Base-by-base conservation (phyloP, 2,797 vertebrate genomes). In the Enteromius viviparus region DNA sequence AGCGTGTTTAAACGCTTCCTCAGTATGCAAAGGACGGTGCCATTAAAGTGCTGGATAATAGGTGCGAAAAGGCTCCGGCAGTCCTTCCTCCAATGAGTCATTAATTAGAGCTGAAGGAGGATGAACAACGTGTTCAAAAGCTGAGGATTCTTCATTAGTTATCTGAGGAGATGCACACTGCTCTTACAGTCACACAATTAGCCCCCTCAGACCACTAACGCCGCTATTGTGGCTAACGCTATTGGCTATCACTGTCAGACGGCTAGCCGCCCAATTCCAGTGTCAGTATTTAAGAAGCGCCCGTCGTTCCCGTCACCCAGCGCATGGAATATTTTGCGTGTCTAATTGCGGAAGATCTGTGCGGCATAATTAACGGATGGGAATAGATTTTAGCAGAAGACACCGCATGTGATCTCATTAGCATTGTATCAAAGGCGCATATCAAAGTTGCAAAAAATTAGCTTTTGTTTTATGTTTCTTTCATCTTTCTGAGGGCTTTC, bases 81-180 rank as follows among this genome's bases (percentile, higher is more conserved):
- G 87, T 87, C 86, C 87, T 80, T 92, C 88, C 82, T 87, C 87
- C 92, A 87, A 94, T 87, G 88, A 92, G 91, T 91, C 89, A 90
- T 92, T 95, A 93, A 94, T 94, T 94, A 94, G 89, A 76, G 87
- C 90, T 92, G 89, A 94, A 92, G 91, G 90, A 94, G 92, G 90
- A 74, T 93, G 93, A 94, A 91, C 87, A 85, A 87, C 88, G 75
- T 91, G 91, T 92, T 93, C 91, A 89, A 90, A 93, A 90, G 91
- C 89, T 84, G 85, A 93, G 87, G 88, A 90, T 92, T 93, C 91
- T 93, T 94, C 92, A 93, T 94, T 94, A 94, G 92, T 92, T 90
- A 89, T 89, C 87, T 80, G 7, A 58, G 55, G 62, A 82, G 89
- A 88, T 76, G 71, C 84, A 85, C 87, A 86, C 88, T 72, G 86